These are phyloP conservation scores for Drosophila mojavensis DNA, from an alignment of 1,140 invertebrate genomes.

Conservation along the genomic window DNA sequence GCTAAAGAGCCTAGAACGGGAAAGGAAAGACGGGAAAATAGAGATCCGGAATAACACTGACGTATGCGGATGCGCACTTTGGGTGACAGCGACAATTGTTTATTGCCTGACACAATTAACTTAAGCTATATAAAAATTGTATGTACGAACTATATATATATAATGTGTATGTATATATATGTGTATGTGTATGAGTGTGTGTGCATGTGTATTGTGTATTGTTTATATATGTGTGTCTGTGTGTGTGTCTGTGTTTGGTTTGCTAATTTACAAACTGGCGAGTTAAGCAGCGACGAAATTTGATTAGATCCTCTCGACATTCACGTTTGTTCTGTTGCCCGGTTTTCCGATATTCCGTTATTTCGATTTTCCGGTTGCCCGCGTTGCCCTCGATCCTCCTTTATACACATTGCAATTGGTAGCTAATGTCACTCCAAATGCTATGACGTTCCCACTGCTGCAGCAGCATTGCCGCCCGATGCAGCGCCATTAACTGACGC, in stretches of 20 bases:
- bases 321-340: background rate
- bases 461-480: conserved; percentile 58
- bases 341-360: no score
- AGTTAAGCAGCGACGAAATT: conserved; percentile 26
- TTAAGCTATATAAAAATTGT: conserved; percentile 71
- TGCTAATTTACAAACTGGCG: conserved; percentile 49
- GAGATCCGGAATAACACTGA: background rate
- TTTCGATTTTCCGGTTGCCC: no score
- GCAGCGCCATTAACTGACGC: conserved; percentile 72
- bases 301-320: conserved; percentile 1
- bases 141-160: conserved; percentile 36
- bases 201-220: conserved; percentile 4
- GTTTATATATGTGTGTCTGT: conserved; percentile 12
- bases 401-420: conserved; percentile 58
- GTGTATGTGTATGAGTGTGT: conserved; percentile 2
- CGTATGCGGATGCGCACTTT: background rate
- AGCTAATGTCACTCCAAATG: conserved; percentile 38
- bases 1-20: background rate
- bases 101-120: conserved; percentile 49
- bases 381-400: background rate
- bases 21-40: background rate
- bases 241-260: conserved; percentile 27
- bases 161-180: conserved; percentile 23
- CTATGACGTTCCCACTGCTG: conserved; percentile 42
- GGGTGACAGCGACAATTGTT: conserved; percentile 42